A percentile compares a stretch with the other conserved stretches of the same genome.
Conservation (phyloP, 2,797 vertebrate genomes). For the Channa striata region DNA sequence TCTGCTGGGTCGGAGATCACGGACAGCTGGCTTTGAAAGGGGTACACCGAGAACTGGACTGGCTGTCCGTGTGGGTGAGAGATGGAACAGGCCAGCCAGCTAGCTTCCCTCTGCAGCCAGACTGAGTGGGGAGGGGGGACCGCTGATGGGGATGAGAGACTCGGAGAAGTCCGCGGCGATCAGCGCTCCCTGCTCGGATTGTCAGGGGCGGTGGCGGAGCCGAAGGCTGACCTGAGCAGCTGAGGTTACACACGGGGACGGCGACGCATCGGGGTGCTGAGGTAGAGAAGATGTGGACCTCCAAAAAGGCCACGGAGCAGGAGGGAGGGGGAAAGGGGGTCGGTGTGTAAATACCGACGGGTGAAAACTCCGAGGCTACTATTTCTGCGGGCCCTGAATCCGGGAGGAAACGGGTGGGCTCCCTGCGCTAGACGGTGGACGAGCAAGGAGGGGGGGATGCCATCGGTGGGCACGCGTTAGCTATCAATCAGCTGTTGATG, state of each 20-base stretch:
- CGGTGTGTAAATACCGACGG: conserved; percentile 51
- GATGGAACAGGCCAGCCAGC: conserved; percentile 27
- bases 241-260: conserved; percentile 25
- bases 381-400: conserved; percentile 61
- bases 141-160: neutral
- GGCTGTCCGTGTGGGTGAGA: conserved; percentile 29
- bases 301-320: conserved; percentile 52
- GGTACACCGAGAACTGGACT: neutral
- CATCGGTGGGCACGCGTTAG: conserved; percentile 51
- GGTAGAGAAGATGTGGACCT: conserved; percentile 67
- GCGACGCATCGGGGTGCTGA: conserved; percentile 66
- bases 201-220: conserved; percentile 61
- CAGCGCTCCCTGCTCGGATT: conserved; percentile 54
- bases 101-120: conserved; percentile 19
- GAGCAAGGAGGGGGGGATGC: neutral
- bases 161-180: conserved; percentile 32
- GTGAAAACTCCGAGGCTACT: conserved; percentile 55
- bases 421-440: conserved; percentile 31
- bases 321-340: conserved; percentile 48
- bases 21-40: neutral
- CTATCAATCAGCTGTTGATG: conserved; percentile 60
- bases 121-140: neutral
- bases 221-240: conserved; percentile 42
- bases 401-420: conserved; percentile 26
- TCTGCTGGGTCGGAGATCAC: conserved; percentile 33